A percentile compares a stretch with the other conserved stretches of the same genome.
Conservation (phyloP, 2,113 vertebrate genomes). For the Onychostoma macrolepis region DNA sequence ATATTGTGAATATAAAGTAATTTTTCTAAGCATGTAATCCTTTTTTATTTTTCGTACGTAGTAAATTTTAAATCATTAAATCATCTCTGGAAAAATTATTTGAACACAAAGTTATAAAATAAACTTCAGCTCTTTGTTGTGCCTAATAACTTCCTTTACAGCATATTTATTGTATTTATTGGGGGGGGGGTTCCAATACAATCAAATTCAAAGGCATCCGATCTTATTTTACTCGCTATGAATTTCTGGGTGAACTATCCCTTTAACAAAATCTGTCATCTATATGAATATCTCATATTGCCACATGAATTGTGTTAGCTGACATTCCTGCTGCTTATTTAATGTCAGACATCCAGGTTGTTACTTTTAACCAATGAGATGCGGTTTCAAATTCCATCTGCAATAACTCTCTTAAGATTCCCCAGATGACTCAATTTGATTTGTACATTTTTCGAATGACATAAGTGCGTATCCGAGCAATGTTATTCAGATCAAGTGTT, state of each 20-base stretch:
- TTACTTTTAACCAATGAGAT: conserved; percentile 7
- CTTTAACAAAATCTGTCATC: neutral
- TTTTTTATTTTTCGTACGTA: too few relatives aligned
- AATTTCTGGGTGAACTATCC: neutral
- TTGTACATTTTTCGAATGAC: neutral
- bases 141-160: neutral
- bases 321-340: conserved; percentile 8
- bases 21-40: too few relatives aligned
- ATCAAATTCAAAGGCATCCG: neutral
- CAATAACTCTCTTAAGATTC: neutral
- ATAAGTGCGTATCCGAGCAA: neutral
- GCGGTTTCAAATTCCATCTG: neutral
- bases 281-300: neutral
- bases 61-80: too few relatives aligned
- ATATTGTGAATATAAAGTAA: neutral
- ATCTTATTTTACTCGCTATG: neutral
- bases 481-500: neutral
- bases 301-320: neutral
- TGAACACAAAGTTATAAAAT: neutral
- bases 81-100: neutral
- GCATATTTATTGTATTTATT: neutral
- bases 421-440: conserved; percentile 15
- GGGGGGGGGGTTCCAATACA: too few relatives aligned
- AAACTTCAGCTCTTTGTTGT: neutral
- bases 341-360: neutral